Evolutionary conservation across 2,113 vertebrate species (phyloP).

Genomic region (Pituophis catenifer): DNA sequence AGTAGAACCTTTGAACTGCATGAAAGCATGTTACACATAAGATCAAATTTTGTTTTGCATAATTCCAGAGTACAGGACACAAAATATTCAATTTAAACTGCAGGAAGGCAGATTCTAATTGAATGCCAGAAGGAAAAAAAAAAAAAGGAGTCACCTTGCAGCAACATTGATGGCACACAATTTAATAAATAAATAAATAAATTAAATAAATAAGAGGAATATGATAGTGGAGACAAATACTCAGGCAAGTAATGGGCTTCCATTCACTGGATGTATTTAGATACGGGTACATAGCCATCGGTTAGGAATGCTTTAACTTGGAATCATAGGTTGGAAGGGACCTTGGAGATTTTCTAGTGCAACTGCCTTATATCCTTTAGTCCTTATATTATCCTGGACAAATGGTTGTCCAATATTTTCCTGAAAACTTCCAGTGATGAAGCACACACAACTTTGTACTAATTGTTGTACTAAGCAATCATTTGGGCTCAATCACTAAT

Average conservation of each 20-base stretch:
- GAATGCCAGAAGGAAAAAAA: neutral
- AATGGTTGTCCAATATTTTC: neutral
- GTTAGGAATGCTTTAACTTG: neutral
- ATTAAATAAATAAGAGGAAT: neutral
- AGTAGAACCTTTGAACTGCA: neutral
- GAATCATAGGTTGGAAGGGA: neutral
- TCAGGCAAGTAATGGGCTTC: neutral
- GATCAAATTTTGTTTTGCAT: neutral
- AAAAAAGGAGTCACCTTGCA: no score
- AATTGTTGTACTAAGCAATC: neutral
- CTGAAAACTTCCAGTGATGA: neutral
- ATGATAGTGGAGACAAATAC: neutral
- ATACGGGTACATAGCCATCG: neutral
- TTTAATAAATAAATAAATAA: neutral
- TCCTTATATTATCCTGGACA: neutral
- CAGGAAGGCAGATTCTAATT: neutral
- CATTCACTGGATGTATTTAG: neutral
- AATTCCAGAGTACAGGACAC: neutral
- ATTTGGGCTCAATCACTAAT: neutral
- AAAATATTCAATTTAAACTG: neutral
- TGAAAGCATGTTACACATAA: neutral
- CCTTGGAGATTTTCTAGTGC: neutral
- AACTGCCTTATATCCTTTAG: neutral
- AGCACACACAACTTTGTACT: neutral
- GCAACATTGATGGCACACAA: neutral